Percentiles rank a stretch among this genome's conserved stretches.
Evolutionary conservation across 2,113 vertebrate genomes (phyloP).

Genomic region (Scomber scombrus): DNA sequence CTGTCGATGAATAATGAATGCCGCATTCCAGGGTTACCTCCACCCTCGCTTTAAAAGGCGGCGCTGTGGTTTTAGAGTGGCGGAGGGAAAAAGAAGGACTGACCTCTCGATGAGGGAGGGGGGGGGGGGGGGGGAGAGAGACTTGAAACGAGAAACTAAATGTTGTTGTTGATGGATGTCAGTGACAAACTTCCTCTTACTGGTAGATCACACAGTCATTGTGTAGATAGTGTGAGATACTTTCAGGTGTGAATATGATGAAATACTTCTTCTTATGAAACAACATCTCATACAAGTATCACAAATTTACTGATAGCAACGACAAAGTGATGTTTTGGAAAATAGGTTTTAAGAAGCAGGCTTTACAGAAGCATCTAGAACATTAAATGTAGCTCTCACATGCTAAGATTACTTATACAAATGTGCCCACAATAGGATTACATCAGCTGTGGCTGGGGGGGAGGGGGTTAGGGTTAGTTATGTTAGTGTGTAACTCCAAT

Average conservation of each 20-base stretch:
- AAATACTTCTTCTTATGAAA: slow-evolving; percentile 1
- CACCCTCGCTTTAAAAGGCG: slow-evolving; percentile 55
- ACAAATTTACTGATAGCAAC: not conserved
- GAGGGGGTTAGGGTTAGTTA: no score
- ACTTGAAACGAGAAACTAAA: slow-evolving; percentile 42
- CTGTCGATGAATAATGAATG: slow-evolving; percentile 79
- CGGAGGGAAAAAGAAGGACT: not conserved
- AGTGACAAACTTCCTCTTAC: slow-evolving; percentile 15
- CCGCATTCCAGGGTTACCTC: slow-evolving; percentile 67
- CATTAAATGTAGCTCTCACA: no score
- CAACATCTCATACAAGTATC: not conserved
- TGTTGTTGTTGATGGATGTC: not conserved
- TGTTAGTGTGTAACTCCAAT: no score
- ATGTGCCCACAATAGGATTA: no score
- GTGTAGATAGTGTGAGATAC: slow-evolving; percentile 29
- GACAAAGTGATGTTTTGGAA: not conserved
- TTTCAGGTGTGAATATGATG: slow-evolving; percentile 18
- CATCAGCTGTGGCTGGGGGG: no score
- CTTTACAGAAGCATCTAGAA: no score
- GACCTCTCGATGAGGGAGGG: slow-evolving; percentile 20
- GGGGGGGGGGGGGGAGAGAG: no score
- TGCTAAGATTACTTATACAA: no score
- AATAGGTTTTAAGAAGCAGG: not conserved
- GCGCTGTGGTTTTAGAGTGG: slow-evolving; percentile 70
- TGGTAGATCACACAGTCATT: slow-evolving; percentile 20